A percentile compares a stretch with the other conserved stretches of the same genome.
Conservation (phyloP, 2,888 invertebrate genomes). For the Sarcophaga subvicina region DNA sequence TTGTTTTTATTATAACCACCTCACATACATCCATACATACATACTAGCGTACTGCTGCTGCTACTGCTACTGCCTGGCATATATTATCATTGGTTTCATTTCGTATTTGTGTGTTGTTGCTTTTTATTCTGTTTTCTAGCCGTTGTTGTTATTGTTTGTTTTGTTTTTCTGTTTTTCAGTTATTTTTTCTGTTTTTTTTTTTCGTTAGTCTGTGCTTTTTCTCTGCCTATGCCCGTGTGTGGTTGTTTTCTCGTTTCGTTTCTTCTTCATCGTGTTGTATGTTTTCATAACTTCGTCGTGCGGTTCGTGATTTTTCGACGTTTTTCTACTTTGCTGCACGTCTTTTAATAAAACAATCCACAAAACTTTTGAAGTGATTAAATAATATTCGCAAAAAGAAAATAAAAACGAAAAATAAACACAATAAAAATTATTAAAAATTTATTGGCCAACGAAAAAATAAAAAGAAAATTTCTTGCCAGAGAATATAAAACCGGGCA, state of each 20-base stretch:
- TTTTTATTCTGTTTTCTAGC: constrained; percentile 32
- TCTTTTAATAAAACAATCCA: constrained; percentile 63
- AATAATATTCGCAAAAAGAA: constrained; percentile 56
- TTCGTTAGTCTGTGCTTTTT: constrained; percentile 45
- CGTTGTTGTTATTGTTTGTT: constrained; percentile 33
- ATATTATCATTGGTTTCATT: constrained; percentile 58
- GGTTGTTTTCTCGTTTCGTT: constrained; percentile 42
- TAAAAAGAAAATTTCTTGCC: constrained; percentile 43
- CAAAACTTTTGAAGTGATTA: constrained; percentile 63
- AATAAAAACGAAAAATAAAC: neutral
- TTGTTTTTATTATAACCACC: constrained; percentile 12
- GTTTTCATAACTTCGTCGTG: constrained; percentile 76
- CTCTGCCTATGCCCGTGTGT: constrained; percentile 59
- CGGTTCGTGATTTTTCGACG: constrained; percentile 72
- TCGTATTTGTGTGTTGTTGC: constrained; percentile 33
- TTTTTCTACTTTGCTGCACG: constrained; percentile 64
- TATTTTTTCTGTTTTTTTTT: constrained; percentile 31
- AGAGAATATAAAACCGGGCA: constrained; percentile 21
- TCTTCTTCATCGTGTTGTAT: constrained; percentile 74
- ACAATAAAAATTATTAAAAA: constrained; percentile 38
- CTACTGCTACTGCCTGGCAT: too few relatives aligned
- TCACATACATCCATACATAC: neutral
- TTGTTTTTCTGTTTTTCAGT: constrained; percentile 15
- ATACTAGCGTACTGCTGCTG: neutral
- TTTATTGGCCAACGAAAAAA: constrained; percentile 5